Conservation (phyloP, 1,140 invertebrate species). For the Acromyrmex charruanus region DNA sequence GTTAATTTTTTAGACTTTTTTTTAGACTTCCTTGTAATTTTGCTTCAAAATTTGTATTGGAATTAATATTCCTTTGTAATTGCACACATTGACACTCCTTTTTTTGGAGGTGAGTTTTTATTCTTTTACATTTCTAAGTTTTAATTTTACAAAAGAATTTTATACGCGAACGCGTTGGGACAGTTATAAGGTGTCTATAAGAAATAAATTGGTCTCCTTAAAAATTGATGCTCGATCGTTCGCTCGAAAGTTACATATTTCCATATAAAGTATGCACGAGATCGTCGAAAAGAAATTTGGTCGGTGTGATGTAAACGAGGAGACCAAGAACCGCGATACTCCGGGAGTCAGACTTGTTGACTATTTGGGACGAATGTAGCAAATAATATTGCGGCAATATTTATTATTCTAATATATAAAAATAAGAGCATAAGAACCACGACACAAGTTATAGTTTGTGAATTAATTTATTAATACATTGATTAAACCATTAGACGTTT, state of each 20-base stretch:
- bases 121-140: constrained; percentile 3
- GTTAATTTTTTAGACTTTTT: neutral
- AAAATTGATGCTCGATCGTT: constrained; percentile 12
- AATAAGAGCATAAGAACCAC: too few species aligned
- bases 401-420: constrained; percentile 81
- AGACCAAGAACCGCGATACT: constrained; percentile 57
- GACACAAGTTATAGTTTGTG: too few species aligned
- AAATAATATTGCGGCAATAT: constrained; percentile 82
- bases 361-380: constrained; percentile 79
- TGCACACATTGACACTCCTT: neutral
- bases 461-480: too few species aligned
- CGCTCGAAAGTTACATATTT: neutral
- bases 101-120: neutral
- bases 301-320: neutral
- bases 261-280: neutral
- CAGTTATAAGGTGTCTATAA: neutral
- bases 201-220: neutral
- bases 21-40: neutral
- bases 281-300: neutral
- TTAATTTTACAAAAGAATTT: constrained; percentile 13
- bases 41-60: neutral
- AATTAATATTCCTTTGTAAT: constrained; percentile 15
- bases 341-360: constrained; percentile 73
- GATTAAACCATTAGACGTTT: too few species aligned
- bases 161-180: neutral